Percentiles rank a stretch among this genome's conserved stretches.
Evolutionary conservation across 2,888 invertebrate species (phyloP).

Genomic region (Epirrhoe tristata): DNA sequence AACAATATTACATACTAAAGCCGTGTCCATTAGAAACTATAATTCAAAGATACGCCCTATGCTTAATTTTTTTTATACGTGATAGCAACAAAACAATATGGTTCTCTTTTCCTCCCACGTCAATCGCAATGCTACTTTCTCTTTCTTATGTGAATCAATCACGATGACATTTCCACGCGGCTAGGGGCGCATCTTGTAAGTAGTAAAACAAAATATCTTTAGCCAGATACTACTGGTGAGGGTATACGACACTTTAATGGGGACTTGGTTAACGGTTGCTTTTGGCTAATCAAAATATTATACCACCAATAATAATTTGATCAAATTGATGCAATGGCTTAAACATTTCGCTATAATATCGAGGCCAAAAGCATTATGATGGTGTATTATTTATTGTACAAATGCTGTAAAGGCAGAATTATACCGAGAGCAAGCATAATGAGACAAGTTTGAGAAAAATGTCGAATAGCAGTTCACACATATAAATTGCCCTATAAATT

Average conservation of each 20-base stretch:
- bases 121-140: no score
- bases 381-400: neutral
- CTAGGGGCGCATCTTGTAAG: no score
- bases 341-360: neutral
- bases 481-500: conserved; percentile 19
- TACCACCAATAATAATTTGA: neutral
- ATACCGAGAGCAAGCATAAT: conserved; percentile 5
- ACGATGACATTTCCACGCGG: no score
- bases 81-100: no score
- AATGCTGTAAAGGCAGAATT: neutral
- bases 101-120: no score
- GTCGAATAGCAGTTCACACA: conserved; percentile 24
- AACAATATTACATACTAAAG: conserved; percentile 48
- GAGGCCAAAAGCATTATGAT: neutral
- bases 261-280: neutral
- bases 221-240: neutral
- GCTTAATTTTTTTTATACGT: no score
- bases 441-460: conserved; percentile 18
- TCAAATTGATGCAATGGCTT: neutral
- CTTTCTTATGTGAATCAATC: no score
- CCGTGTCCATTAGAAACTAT: neutral
- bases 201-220: no score
- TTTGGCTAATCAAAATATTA: neutral
- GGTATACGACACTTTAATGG: neutral
- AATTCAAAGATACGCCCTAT: neutral